Conservation (phyloP, 2,797 vertebrate genomes). For the Sylvilagus floridanus region DNA sequence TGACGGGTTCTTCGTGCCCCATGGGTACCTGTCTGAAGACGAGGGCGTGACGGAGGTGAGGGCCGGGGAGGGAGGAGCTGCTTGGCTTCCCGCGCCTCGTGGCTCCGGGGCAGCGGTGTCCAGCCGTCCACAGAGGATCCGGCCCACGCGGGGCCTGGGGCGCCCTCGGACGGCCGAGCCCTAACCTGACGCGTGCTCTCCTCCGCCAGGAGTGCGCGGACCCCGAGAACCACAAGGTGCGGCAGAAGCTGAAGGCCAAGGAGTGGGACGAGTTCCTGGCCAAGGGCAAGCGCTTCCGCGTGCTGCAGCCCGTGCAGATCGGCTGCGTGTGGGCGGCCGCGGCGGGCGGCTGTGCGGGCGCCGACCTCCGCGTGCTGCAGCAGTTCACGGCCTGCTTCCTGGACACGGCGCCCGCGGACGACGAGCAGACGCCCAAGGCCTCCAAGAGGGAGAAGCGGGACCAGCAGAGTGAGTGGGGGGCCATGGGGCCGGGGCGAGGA, state of each 20-base stretch:
- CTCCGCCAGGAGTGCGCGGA: slow-evolving; percentile 92
- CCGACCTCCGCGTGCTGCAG: slow-evolving; percentile 88
- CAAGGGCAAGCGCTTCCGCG: slow-evolving; percentile 93
- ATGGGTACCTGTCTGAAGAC: slow-evolving; percentile 98
- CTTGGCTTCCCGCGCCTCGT: no score
- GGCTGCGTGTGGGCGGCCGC: slow-evolving; percentile 94
- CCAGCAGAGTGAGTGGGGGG: slow-evolving; percentile 91
- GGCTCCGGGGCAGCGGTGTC: no score
- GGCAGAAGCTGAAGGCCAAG: slow-evolving; percentile 95
- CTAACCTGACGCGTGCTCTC: accelerated
- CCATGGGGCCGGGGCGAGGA: no score
- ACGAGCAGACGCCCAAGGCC: slow-evolving; percentile 88
- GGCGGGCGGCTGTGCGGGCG: not conserved
- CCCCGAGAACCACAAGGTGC: slow-evolving; percentile 95
- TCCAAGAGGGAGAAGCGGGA: slow-evolving; percentile 88
- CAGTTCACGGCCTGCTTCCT: slow-evolving; percentile 91
- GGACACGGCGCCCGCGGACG: slow-evolving; percentile 87
- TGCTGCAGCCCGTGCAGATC: slow-evolving; percentile 93
- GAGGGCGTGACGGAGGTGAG: slow-evolving; percentile 94
- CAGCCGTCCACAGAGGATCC: no score
- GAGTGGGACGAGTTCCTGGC: slow-evolving; percentile 98
- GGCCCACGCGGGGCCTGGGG: no score
- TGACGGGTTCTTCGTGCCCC: slow-evolving; percentile 98
- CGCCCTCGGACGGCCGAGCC: no score
- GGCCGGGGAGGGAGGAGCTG: accelerated